phyloP scores from a whole-genome alignment of 1,140 invertebrate species.

The Meloidogyne floridensis region DNA sequence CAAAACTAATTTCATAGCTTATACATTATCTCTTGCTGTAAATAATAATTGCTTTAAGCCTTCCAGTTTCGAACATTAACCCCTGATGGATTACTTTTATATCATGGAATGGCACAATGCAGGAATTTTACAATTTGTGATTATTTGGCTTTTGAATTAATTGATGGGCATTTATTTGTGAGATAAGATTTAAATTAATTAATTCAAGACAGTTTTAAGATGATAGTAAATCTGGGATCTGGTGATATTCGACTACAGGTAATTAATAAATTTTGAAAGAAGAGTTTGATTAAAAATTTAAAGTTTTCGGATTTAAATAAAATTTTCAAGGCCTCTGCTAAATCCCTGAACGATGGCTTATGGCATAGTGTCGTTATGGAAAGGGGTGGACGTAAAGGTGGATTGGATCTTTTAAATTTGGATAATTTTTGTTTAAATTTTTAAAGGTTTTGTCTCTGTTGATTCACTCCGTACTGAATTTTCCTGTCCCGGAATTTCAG shows the following conservation, averaged over 20 bases:
- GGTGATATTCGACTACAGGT: conserved; percentile 78
- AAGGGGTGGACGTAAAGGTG: conserved; percentile 77
- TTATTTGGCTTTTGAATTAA: conserved; percentile 87
- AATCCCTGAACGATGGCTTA: conserved; percentile 81
- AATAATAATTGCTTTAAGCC: conserved; percentile 42
- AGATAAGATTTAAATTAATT: not conserved
- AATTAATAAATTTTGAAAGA: conserved; percentile 7
- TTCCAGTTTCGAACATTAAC: conserved; percentile 82
- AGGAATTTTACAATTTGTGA: conserved; percentile 71
- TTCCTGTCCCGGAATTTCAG: conserved; percentile 77
- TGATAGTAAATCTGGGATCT: conserved; percentile 80
- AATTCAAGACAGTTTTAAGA: conserved; percentile 15
- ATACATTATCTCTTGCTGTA: not conserved
- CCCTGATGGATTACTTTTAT: conserved; percentile 86
- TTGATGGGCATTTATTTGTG: conserved; percentile 85
- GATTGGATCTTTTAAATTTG: not conserved
- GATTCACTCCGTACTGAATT: conserved; percentile 87
- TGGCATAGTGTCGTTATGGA: conserved; percentile 86
- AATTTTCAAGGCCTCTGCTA: conserved; percentile 74
- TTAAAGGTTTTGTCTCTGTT: conserved; percentile 73
- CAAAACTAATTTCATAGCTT: no score
- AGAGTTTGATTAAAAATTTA: not conserved
- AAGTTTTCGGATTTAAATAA: not conserved
- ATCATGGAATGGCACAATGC: conserved; percentile 80
- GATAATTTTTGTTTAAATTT: not conserved